Conservation (phyloP, 1,140 invertebrate species). For the Apis cerana region DNA sequence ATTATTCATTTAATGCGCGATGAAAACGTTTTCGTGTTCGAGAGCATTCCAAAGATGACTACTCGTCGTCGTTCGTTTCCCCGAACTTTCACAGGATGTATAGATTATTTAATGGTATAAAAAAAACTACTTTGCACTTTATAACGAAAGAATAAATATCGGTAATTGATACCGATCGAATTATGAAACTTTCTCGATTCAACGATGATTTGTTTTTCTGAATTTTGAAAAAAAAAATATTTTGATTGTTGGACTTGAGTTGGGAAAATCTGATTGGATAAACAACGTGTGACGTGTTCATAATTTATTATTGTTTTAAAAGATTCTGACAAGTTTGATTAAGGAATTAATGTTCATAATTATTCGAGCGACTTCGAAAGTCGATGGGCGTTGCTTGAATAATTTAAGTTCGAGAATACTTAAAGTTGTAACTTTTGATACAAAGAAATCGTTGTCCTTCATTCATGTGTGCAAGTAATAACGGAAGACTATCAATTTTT, state of each 20-base stretch:
- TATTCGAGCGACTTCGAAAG: not conserved
- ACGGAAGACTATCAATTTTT: too few species aligned
- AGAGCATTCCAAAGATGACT: not conserved
- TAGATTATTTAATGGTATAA: not conserved
- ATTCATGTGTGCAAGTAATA: too few species aligned
- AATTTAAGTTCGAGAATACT: not conserved
- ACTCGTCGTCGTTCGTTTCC: not conserved
- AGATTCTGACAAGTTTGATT: not conserved
- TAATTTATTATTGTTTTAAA: not conserved
- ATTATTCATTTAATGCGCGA: conserved; percentile 24
- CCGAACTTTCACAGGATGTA: not conserved
- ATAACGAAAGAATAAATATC: not conserved
- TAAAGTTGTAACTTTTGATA: too few species aligned
- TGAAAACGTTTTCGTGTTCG: conserved; percentile 22
- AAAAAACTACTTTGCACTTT: not conserved
- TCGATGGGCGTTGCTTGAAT: not conserved
- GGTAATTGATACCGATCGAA: not conserved
- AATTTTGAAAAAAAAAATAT: not conserved
- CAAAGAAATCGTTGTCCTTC: too few species aligned
- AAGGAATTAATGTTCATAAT: not conserved
- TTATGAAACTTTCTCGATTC: not conserved
- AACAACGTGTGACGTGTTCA: not conserved
- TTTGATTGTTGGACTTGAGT: too few species aligned
- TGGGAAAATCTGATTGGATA: too few species aligned
- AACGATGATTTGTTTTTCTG: not conserved